Conservation (phyloP, 37 sponge, comb jelly and placozoan species). For the Beroe ovata region DNA sequence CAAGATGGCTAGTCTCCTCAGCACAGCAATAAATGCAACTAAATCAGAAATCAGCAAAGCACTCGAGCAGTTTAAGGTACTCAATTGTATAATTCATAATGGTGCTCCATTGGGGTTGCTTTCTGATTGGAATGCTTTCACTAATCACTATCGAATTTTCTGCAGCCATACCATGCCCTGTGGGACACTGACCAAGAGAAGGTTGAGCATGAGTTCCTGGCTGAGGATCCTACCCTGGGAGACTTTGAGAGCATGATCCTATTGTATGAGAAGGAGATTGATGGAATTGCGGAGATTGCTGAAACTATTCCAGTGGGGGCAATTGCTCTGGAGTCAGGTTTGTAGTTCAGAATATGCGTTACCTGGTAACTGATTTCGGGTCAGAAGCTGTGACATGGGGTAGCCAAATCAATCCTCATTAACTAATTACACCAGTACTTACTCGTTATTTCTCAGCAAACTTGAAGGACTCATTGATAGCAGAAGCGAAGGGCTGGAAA, state of each 20-base stretch:
- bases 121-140: too few species aligned
- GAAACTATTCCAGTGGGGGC: constrained; percentile 65
- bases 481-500: constrained; percentile 93
- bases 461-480: constrained; percentile 85
- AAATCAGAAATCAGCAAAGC: constrained; percentile 68
- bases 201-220: constrained; percentile 73
- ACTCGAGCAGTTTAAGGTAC: constrained; percentile 69
- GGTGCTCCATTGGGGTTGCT: too few species aligned
- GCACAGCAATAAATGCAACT: constrained; percentile 73
- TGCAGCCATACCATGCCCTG: constrained; percentile 45
- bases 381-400: too few species aligned
- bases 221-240: constrained; percentile 71
- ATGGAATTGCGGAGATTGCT: constrained; percentile 73
- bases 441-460: constrained; percentile 66
- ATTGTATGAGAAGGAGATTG: constrained; percentile 75
- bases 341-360: too few species aligned
- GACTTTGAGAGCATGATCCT: constrained; percentile 86
- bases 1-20: constrained; percentile 74
- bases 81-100: too few species aligned
- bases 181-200: constrained; percentile 65
- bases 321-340: constrained; percentile 49
- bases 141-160: too few species aligned
- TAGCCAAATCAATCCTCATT: too few species aligned
- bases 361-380: too few species aligned
- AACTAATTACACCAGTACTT: constrained; percentile 13